These are phyloP conservation scores for Myodes glareolus DNA, from an alignment of 2,113 vertebrate genomes.

Conservation along the genomic window DNA sequence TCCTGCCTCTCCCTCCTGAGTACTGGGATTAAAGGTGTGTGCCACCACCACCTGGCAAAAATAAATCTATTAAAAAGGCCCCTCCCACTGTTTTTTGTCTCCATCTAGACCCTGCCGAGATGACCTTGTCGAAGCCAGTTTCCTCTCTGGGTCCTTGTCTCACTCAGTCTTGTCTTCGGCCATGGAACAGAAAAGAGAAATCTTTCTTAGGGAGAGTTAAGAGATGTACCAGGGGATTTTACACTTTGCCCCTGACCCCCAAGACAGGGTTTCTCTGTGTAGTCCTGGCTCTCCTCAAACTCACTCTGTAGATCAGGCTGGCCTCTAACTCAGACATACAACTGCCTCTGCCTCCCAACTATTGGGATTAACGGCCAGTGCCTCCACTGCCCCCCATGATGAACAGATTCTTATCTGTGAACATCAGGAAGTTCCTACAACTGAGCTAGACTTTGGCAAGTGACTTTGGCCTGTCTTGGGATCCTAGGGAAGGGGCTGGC, in stretches of 20 bases:
- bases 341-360: not conserved
- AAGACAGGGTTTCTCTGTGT: too few relatives aligned
- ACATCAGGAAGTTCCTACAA: not conserved
- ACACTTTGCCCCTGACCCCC: too few relatives aligned
- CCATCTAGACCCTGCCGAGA: not conserved
- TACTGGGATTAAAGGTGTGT: too few relatives aligned
- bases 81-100: not conserved
- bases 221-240: not conserved
- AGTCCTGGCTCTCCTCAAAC: not conserved
- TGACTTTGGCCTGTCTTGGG: not conserved
- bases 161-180: not conserved
- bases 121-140: not conserved
- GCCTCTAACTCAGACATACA: not conserved
- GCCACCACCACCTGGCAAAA: too few relatives aligned
- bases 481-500: not conserved
- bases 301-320: not conserved
- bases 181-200: constrained; percentile 10
- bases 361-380: not conserved
- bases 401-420: not conserved
- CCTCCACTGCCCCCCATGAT: accelerated
- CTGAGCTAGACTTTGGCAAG: not conserved
- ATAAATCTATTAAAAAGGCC: not conserved
- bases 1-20: too few relatives aligned
- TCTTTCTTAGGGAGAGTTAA: not conserved
- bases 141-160: not conserved